A percentile compares a stretch with the other conserved stretches of the same genome.
phyloP scores from a whole-genome alignment of 2,113 vertebrate genomes.

The Empidonax traillii region DNA sequence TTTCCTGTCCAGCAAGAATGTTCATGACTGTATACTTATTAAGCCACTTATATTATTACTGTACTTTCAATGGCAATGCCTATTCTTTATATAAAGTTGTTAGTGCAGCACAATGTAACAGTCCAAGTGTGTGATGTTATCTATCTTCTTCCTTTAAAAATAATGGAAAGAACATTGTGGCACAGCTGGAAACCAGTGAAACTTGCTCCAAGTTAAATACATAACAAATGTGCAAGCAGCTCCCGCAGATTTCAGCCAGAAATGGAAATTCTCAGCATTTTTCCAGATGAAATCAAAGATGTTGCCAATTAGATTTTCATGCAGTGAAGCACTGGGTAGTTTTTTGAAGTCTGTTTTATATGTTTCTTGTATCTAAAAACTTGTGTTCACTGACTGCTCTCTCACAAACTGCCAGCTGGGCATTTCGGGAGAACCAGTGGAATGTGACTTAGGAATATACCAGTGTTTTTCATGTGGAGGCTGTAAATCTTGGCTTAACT shows the following conservation, averaged over 20 bases:
- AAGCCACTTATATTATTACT: not conserved
- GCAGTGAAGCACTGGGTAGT: not conserved
- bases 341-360: not conserved
- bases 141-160: not conserved
- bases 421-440: not conserved
- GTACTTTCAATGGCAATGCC: not conserved
- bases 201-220: not conserved
- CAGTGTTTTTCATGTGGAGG: not conserved
- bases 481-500: not conserved
- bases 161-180: not conserved
- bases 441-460: not conserved
- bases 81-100: not conserved
- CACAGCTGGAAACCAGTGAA: not conserved
- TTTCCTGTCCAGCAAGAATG: not conserved
- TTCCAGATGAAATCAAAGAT: slow-evolving; percentile 2
- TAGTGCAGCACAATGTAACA: not conserved
- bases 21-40: not conserved
- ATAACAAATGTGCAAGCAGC: not conserved
- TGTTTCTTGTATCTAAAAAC: not conserved
- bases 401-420: not conserved
- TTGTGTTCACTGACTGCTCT: not conserved
- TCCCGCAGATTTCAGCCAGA: not conserved
- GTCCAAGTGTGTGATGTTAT: not conserved
- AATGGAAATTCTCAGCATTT: not conserved
- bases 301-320: not conserved